Evolutionary conservation across 2,888 invertebrate species (phyloP), one percentile per base, ranked within the genome.

Genomic region (Phoenoteleia sp.): DNA sequence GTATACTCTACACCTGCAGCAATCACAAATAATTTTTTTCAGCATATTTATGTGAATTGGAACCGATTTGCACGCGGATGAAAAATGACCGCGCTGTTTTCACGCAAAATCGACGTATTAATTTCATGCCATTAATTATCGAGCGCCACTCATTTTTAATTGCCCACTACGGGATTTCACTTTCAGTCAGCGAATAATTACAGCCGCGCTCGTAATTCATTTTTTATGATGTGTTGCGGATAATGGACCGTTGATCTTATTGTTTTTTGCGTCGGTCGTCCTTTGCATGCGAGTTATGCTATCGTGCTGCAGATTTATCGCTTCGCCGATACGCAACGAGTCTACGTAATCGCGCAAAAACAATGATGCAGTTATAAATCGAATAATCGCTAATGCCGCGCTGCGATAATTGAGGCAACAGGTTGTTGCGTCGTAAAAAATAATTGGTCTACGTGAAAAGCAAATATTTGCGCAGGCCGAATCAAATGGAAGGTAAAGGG

Each of bases 171-270:
- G 7, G 27, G 39, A 15, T 74, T 62, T 74, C 74, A 62, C 58
- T 74, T 60, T 62, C 47, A 39, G 25, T 17, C 5, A 39, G 17
- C 29, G 19, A 27, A 74, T 74, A 74, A 74, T 27, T 62, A 33
- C 19, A 11, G 3, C 21, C 13, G 15, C 25, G 17, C 52, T 62
- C 62, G 15, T 74, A 74, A 74, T 62, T 74, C 33, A 74, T 74
- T 60, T 74, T 74, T 74, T 74, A 74, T 74, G 49, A 62, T 62
- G 62, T 62, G 62, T 62, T 62, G 52, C 36, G 27, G 62, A 62
- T 62, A 62, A 74, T 74, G 25, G 29, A 74, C 39, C 33, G 74
- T 62, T 9, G 52, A 49, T 74, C 74, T 62, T 52, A 74, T 39
- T 62, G 62, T 74, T 74, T 72, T 39, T 72, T 74, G 23, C 36